Conservation (phyloP, 2,797 vertebrate species). For the Centroberyx gerrardi region DNA sequence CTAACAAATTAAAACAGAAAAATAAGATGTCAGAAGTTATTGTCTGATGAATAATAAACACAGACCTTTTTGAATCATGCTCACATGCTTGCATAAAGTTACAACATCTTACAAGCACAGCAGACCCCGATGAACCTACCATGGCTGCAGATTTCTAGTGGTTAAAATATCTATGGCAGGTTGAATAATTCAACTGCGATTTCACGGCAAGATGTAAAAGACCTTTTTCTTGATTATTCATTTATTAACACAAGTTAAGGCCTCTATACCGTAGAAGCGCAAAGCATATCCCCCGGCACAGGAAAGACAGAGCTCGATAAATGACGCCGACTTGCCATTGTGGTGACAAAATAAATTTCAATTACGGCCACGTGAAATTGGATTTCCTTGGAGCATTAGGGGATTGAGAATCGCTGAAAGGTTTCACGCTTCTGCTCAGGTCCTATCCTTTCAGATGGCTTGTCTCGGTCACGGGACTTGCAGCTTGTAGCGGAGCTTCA, state of each 20-base stretch:
- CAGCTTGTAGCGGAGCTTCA: slow-evolving; percentile 60
- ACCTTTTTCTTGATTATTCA: slow-evolving; percentile 39
- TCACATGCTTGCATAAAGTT: background rate
- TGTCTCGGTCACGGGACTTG: slow-evolving; percentile 57
- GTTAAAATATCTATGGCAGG: slow-evolving; percentile 10
- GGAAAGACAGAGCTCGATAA: slow-evolving; percentile 70
- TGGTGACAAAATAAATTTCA: slow-evolving; percentile 86
- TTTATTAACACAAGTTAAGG: slow-evolving; percentile 61
- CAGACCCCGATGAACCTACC: slow-evolving; percentile 1
- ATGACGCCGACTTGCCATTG: slow-evolving; percentile 65
- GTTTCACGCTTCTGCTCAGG: slow-evolving; percentile 66
- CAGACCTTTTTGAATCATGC: background rate
- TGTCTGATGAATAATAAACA: background rate
- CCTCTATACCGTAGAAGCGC: slow-evolving; percentile 31
- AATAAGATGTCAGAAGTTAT: slow-evolving; percentile 6
- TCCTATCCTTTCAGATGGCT: slow-evolving; percentile 68
- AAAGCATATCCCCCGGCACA: slow-evolving; percentile 38
- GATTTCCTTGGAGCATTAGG: slow-evolving; percentile 81
- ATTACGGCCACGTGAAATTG: slow-evolving; percentile 84
- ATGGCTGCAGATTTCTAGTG: slow-evolving; percentile 1
- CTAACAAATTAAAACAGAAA: background rate
- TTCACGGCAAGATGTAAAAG: slow-evolving; percentile 39
- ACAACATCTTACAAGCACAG: background rate
- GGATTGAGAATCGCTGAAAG: slow-evolving; percentile 76
- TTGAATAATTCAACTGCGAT: slow-evolving; percentile 56